Percentiles rank a stretch among this genome's conserved stretches.
phyloP scores from a whole-genome alignment of 2,797 vertebrate genomes.

The Galago senegalensis region DNA sequence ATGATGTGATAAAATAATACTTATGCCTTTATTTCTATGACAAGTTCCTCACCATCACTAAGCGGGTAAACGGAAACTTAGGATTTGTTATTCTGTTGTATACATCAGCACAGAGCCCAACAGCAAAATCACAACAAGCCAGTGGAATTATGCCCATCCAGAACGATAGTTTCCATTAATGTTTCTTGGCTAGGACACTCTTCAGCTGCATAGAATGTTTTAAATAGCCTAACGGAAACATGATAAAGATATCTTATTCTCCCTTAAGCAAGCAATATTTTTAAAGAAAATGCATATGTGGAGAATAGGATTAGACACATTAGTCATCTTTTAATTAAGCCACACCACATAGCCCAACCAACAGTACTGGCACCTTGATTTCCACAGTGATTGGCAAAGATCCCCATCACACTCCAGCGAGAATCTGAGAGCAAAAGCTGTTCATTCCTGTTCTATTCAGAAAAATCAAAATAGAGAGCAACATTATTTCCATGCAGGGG shows the following conservation, averaged over 20 bases:
- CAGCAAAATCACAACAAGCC: conserved; percentile 64
- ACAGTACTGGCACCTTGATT: conserved; percentile 48
- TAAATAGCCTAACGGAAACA: conserved; percentile 63
- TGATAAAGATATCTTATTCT: conserved; percentile 26
- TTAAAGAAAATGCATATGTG: conserved; percentile 47
- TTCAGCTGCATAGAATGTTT: conserved; percentile 53
- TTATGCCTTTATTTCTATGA: conserved; percentile 46
- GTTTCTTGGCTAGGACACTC: conserved; percentile 47
- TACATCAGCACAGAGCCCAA: conserved; percentile 42
- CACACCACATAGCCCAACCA: conserved; percentile 16
- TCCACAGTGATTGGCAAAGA: conserved; percentile 73
- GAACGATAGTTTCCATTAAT: conserved; percentile 58
- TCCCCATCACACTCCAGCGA: conserved; percentile 39
- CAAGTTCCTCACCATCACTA: conserved; percentile 53
- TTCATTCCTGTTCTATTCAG: conserved; percentile 56
- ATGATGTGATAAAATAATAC: conserved; percentile 54
- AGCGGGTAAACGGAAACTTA: conserved; percentile 64
- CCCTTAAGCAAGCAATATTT: conserved; percentile 15
- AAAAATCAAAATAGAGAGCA: conserved; percentile 60
- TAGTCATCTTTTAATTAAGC: conserved; percentile 68
- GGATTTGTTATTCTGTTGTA: conserved; percentile 52
- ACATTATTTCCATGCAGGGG: background rate
- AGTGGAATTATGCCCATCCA: conserved; percentile 51
- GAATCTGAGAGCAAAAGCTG: conserved; percentile 68
- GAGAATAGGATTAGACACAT: conserved; percentile 45